Conservation (phyloP, 1,140 invertebrate species). For the Saccostrea cuccullata region DNA sequence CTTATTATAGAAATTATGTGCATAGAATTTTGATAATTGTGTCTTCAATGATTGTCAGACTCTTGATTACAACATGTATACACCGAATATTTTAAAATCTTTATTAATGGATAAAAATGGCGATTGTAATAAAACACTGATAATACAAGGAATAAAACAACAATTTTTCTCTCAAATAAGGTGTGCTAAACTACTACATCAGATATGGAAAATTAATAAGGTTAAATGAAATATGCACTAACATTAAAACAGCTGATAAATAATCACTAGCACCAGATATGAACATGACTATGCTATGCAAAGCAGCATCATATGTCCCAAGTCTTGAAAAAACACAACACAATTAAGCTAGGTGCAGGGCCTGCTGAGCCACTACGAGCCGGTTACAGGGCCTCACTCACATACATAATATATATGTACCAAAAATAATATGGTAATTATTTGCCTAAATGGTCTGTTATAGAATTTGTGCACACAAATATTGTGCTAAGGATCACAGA, state of each 20-base stretch:
- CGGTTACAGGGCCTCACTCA: background rate
- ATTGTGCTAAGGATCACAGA: slow-evolving; percentile 21
- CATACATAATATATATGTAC: background rate
- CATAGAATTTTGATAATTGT: background rate
- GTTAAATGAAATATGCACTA: slow-evolving; percentile 32
- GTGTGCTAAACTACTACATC: slow-evolving; percentile 14
- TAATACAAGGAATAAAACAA: slow-evolving; percentile 30
- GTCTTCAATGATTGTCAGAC: background rate
- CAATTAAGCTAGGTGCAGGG: slow-evolving; percentile 8
- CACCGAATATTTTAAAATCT: background rate
- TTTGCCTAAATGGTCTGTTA: background rate
- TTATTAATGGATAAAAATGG: slow-evolving; percentile 29
- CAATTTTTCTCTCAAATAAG: background rate
- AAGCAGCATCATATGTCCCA: slow-evolving; percentile 26
- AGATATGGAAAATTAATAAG: slow-evolving; percentile 29
- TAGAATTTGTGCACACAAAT: background rate
- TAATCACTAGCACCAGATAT: slow-evolving; percentile 27
- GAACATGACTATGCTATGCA: slow-evolving; percentile 22
- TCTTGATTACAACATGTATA: slow-evolving; percentile 20
- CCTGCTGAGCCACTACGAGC: slow-evolving; percentile 33
- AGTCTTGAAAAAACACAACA: slow-evolving; percentile 21
- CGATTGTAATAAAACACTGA: slow-evolving; percentile 18
- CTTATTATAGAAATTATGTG: background rate
- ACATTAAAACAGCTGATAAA: slow-evolving; percentile 20
- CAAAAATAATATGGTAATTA: background rate